A percentile compares a stretch with the other conserved stretches of the same genome.
Evolutionary conservation across 2,888 invertebrate genomes (phyloP).

Genomic region (Oxytorus armatus): DNA sequence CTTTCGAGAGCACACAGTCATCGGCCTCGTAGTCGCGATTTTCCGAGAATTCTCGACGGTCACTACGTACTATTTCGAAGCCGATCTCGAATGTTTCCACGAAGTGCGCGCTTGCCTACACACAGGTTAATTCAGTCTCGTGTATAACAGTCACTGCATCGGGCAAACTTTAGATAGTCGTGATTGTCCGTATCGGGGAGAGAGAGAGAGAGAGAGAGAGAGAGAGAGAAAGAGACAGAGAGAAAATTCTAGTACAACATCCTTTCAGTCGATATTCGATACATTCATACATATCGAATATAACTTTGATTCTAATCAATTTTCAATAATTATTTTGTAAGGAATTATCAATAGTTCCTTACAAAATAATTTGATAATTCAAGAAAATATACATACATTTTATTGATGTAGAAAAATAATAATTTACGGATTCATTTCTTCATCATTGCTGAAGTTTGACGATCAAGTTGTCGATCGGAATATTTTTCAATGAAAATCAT

Average conservation of each 20-base stretch:
- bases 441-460: no score
- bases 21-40: constrained; percentile 66
- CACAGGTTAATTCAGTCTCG: constrained; percentile 71
- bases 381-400: no score
- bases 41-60: constrained; percentile 69
- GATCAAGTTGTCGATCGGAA: no score
- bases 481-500: no score
- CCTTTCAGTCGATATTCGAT: background rate
- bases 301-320: no score
- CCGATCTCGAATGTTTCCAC: constrained; percentile 68
- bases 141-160: constrained; percentile 63
- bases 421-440: no score
- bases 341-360: no score
- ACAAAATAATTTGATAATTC: no score
- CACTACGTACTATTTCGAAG: constrained; percentile 69
- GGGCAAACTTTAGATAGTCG: constrained; percentile 48
- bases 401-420: no score
- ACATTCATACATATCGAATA: no score
- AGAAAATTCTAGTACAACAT: background rate
- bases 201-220: constrained; percentile 22
- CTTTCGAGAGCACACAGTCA: constrained; percentile 51
- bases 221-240: background rate
- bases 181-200: no score
- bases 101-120: constrained; percentile 66
- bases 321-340: no score